Percentiles rank a stretch among this genome's conserved stretches.
Evolutionary conservation across 2,113 vertebrate genomes (phyloP).

Genomic region (Dasyprocta punctata): DNA sequence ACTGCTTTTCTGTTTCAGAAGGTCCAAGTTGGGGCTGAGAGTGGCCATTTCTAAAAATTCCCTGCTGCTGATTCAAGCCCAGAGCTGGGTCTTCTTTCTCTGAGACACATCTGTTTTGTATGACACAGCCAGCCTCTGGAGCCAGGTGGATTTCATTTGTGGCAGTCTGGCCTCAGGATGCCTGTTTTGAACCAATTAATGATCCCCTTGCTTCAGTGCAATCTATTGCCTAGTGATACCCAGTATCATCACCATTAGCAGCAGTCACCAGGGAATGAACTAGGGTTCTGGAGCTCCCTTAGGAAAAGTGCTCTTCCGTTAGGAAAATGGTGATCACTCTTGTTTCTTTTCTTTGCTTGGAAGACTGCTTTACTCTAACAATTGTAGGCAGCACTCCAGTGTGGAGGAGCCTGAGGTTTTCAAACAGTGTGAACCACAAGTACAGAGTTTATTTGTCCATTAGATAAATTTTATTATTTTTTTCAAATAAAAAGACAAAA

Average conservation of each 20-base stretch:
- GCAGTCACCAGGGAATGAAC: not conserved
- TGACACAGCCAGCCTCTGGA: not conserved
- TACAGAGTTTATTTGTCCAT: not conserved
- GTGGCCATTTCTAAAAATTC: not conserved
- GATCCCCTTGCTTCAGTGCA: slow-evolving; percentile 1
- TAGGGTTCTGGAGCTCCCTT: not conserved
- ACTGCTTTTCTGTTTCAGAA: not conserved
- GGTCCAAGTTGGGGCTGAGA: not conserved
- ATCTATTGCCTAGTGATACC: slow-evolving; percentile 53
- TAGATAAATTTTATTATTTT: slow-evolving; percentile 1
- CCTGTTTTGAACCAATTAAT: slow-evolving; percentile 72
- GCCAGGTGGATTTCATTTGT: not conserved
- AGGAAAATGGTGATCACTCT: not conserved
- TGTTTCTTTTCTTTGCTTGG: not conserved
- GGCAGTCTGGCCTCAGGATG: slow-evolving; percentile 5
- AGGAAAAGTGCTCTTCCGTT: not conserved
- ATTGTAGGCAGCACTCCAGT: not conserved
- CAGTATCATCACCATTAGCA: slow-evolving; percentile 34
- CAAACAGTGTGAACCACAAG: not conserved
- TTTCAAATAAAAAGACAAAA: not conserved
- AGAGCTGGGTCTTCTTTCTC: not conserved
- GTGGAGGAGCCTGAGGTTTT: not conserved
- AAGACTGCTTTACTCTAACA: not conserved
- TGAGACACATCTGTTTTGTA: not conserved
- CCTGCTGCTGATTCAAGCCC: not conserved